phyloP scores from a whole-genome alignment of 2,797 vertebrate species.

The Pseudomugil gertrudae region DNA sequence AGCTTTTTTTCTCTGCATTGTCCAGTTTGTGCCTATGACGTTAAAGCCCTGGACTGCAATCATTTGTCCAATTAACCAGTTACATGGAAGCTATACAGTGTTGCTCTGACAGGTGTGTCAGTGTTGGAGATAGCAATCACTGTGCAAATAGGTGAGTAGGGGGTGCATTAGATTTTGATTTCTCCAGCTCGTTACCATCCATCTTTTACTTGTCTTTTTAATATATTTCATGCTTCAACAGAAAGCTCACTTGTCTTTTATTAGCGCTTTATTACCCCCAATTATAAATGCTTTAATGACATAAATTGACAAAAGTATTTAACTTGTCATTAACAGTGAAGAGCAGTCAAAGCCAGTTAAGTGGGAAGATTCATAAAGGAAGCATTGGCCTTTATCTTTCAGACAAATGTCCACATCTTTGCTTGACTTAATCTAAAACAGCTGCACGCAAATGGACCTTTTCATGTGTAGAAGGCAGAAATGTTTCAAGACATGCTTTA shows the following conservation, averaged over 20 bases:
- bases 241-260: not conserved
- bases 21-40: not conserved
- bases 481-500: not conserved
- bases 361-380: not conserved
- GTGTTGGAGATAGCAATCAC: too few species aligned
- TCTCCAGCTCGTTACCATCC: not conserved
- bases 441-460: conserved; percentile 1
- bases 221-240: too few species aligned
- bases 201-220: too few species aligned
- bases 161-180: not conserved
- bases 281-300: conserved; percentile 3
- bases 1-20: conserved; percentile 5
- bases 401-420: not conserved
- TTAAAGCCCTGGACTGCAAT: conserved; percentile 2
- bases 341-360: conserved; percentile 7
- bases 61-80: not conserved
- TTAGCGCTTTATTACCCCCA: conserved; percentile 16
- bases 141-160: too few species aligned
- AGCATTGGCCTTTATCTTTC: not conserved
- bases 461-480: conserved; percentile 2
- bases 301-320: conserved; percentile 13
- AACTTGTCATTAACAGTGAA: conserved; percentile 11
- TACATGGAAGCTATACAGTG: not conserved
- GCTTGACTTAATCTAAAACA: not conserved
- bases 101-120: not conserved